A percentile compares a stretch with the other conserved stretches of the same genome.
Conservation (phyloP, 2,888 invertebrate species). For the Hololepta plana region DNA sequence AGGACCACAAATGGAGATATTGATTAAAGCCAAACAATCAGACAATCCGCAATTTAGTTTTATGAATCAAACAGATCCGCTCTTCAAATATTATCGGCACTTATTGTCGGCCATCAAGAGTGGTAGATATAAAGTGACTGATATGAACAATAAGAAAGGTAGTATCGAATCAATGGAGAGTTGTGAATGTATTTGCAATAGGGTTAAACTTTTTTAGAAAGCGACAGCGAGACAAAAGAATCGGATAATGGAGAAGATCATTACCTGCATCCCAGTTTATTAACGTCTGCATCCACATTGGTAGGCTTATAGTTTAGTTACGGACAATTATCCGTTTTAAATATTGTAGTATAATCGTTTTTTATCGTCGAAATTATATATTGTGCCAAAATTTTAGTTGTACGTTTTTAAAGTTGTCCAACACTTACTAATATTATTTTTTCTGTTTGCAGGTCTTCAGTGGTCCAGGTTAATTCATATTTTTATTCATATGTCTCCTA, state of each 20-base stretch:
- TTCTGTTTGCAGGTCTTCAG: slow-evolving; percentile 21
- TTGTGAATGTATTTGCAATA: no score
- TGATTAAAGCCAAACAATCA: slow-evolving; percentile 92
- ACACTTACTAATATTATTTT: slow-evolving; percentile 19
- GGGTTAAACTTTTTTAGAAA: no score
- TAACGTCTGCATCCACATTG: no score
- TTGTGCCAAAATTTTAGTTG: slow-evolving; percentile 6
- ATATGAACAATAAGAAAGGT: no score
- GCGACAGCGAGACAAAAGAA: no score
- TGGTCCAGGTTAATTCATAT: no score
- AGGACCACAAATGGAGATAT: slow-evolving; percentile 95
- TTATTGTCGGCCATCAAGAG: slow-evolving; percentile 49
- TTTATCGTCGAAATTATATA: no score
- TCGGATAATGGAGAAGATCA: slow-evolving; percentile 2
- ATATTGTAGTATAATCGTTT: no score
- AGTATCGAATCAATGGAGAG: no score
- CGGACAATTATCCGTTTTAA: no score
- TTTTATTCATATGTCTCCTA: no score
- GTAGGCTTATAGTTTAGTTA: no score
- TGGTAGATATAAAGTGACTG: slow-evolving; percentile 34
- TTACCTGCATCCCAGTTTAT: slow-evolving; percentile 8
- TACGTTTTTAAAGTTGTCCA: slow-evolving; percentile 15
- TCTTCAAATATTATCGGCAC: slow-evolving; percentile 82
- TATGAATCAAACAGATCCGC: slow-evolving; percentile 63
- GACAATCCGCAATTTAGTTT: slow-evolving; percentile 89